phyloP scores from a whole-genome alignment of 2,113 vertebrate species.

The Lota lota region DNA sequence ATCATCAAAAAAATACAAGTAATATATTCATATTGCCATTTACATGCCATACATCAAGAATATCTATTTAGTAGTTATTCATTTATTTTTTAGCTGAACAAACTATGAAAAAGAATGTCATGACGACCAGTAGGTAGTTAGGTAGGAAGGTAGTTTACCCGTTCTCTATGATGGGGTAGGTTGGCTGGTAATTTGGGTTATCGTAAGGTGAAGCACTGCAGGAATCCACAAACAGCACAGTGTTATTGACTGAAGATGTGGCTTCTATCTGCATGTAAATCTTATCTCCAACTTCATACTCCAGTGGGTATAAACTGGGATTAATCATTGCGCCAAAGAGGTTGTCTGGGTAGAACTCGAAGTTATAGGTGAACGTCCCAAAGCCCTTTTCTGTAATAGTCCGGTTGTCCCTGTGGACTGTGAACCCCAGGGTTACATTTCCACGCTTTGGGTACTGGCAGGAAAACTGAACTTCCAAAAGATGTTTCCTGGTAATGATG shows the following conservation, averaged over 20 bases:
- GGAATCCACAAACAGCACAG: constrained; percentile 70
- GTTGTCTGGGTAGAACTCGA: constrained; percentile 62
- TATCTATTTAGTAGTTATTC: no score
- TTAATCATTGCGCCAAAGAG: constrained; percentile 23
- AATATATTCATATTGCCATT: no score
- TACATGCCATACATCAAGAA: no score
- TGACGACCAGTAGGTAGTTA: background rate
- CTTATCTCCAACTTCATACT: constrained; percentile 35
- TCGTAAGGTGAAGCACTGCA: constrained; percentile 69
- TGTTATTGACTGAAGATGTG: constrained; percentile 45
- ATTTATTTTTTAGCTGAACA: no score
- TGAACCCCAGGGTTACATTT: constrained; percentile 51
- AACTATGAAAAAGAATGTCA: background rate
- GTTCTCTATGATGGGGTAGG: constrained; percentile 67
- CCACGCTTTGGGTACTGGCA: constrained; percentile 67
- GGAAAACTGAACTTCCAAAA: constrained; percentile 58
- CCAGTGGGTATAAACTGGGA: constrained; percentile 55
- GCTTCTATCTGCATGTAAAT: constrained; percentile 68
- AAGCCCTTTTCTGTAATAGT: constrained; percentile 65
- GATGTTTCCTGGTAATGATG: constrained; percentile 64
- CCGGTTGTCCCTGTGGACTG: constrained; percentile 32
- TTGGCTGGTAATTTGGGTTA: constrained; percentile 47
- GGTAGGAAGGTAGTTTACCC: constrained; percentile 47
- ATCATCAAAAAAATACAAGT: no score
- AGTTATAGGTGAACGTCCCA: constrained; percentile 66